Percentiles rank a stretch among this genome's conserved stretches.
phyloP scores from a whole-genome alignment of 2,888 invertebrate species.

The Catocala fraxini region DNA sequence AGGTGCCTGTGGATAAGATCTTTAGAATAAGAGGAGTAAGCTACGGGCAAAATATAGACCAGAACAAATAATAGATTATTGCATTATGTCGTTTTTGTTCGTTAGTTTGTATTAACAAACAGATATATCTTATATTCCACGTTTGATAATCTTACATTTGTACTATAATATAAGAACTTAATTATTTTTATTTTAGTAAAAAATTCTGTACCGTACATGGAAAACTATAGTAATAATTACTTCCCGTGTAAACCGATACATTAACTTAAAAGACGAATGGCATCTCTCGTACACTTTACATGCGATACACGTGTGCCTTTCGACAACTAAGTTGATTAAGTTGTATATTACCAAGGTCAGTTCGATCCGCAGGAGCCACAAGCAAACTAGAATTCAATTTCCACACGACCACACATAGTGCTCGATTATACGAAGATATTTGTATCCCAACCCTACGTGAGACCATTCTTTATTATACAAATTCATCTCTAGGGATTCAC shows the following conservation, averaged over 20 bases:
- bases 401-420: conserved; percentile 57
- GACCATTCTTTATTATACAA: conserved; percentile 72
- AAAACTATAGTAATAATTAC: no score
- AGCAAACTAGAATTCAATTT: conserved; percentile 68
- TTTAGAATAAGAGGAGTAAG: no score
- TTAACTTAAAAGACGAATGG: neutral
- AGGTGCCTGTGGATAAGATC: no score
- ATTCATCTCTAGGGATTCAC: conserved; percentile 68
- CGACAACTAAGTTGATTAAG: conserved; percentile 9
- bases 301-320: neutral
- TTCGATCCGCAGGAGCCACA: conserved; percentile 19
- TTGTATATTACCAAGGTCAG: conserved; percentile 3
- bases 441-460: conserved; percentile 67
- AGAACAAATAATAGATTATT: no score
- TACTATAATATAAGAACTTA: no score
- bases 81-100: no score
- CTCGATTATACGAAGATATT: conserved; percentile 73
- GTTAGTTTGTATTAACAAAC: no score
- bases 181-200: no score
- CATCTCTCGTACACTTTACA: neutral
- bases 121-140: no score
- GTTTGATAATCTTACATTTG: no score
- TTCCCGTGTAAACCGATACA: neutral
- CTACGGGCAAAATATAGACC: no score
- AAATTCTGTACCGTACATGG: no score